These are phyloP conservation scores for Nothocercus nigrocapillus DNA, from an alignment of 2,113 vertebrate genomes.

Conservation along the genomic window DNA sequence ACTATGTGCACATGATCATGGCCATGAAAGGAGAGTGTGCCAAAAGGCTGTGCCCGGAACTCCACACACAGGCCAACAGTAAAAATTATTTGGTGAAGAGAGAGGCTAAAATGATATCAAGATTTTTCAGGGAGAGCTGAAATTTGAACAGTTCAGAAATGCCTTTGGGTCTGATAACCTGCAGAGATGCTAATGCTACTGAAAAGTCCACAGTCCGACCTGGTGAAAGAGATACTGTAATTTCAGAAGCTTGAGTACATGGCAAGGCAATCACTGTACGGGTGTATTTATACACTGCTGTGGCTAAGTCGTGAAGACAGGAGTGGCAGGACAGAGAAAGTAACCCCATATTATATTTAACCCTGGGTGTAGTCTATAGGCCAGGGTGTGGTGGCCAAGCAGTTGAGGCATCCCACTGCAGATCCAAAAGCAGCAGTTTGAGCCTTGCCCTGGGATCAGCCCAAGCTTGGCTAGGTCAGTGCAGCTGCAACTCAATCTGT, in stretches of 20 bases:
- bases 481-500: slow-evolving; percentile 36
- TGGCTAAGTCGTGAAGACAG: not conserved
- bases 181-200: rapidly evolving
- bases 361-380: slow-evolving; percentile 22
- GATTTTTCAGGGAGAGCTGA: not conserved
- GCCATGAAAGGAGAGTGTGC: not conserved
- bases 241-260: not conserved
- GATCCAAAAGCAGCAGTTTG: not conserved
- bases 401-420: not conserved
- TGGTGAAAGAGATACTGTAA: slow-evolving; percentile 30
- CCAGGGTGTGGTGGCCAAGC: slow-evolving; percentile 44
- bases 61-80: not conserved
- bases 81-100: not conserved
- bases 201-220: not conserved
- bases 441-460: not conserved
- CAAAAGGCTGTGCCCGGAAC: not conserved
- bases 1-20: not conserved
- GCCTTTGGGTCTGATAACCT: not conserved
- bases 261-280: not conserved
- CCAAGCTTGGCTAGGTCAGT: not conserved
- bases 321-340: slow-evolving; percentile 13
- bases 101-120: not conserved
- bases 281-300: not conserved
- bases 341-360: slow-evolving; percentile 23
- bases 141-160: not conserved